A percentile compares a stretch with the other conserved stretches of the same genome.
Evolutionary conservation across 2,888 invertebrate species (phyloP).

Genomic region (Nomada lathburiana): DNA sequence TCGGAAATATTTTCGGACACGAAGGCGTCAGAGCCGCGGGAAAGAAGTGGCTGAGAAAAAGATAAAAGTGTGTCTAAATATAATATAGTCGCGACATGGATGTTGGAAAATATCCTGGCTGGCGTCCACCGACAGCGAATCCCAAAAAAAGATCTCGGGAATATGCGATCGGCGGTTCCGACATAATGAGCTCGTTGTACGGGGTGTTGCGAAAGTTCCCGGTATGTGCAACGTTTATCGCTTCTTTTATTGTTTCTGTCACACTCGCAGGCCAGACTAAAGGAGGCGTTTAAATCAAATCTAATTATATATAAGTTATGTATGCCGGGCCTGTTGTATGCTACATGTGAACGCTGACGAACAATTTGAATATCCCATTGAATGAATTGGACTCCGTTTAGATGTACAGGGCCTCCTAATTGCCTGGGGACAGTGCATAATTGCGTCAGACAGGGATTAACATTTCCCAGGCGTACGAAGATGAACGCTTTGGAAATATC

Average conservation of each 20-base stretch:
- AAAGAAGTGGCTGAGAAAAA: not conserved
- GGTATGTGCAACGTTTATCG: not conserved
- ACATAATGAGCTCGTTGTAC: slow-evolving; percentile 46
- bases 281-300: slow-evolving; percentile 7
- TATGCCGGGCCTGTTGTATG: no score
- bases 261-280: not conserved
- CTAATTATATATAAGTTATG: not conserved
- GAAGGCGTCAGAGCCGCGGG: not conserved
- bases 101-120: slow-evolving; percentile 2
- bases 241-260: not conserved
- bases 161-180: slow-evolving; percentile 23
- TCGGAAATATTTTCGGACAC: slow-evolving; percentile 21
- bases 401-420: slow-evolving; percentile 11
- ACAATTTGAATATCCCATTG: not conserved
- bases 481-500: slow-evolving; percentile 39
- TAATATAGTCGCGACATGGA: not conserved
- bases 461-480: slow-evolving; percentile 24
- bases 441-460: slow-evolving; percentile 13
- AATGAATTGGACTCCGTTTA: not conserved
- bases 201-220: slow-evolving; percentile 45
- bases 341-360: not conserved
- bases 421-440: slow-evolving; percentile 1
- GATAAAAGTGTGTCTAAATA: slow-evolving; percentile 23
- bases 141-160: slow-evolving; percentile 24
- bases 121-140: not conserved